A percentile compares a stretch with the other conserved stretches of the same genome.
phyloP scores from a whole-genome alignment of 1,140 invertebrate species.

The Ganaspis sp. region DNA sequence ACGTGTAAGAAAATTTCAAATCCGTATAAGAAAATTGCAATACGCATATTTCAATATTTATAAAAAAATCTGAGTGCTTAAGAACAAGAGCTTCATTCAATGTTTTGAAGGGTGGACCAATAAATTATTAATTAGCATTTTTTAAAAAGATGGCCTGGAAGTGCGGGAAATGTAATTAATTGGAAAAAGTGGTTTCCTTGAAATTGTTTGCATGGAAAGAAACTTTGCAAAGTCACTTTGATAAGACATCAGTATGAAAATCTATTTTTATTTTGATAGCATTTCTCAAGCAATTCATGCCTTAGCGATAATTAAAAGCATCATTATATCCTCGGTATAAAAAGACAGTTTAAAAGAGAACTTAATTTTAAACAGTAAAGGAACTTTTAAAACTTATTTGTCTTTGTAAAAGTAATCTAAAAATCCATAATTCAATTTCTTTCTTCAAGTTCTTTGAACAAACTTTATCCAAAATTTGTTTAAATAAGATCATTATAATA shows the following conservation, averaged over 20 bases:
- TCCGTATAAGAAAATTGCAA: no score
- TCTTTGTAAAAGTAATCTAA: no score
- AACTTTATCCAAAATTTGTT: no score
- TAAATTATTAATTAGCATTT: neutral
- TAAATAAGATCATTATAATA: no score
- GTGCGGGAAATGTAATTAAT: neutral
- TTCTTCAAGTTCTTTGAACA: no score
- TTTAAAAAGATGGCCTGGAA: neutral
- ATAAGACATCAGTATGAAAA: conserved; percentile 35
- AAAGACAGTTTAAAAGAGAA: no score
- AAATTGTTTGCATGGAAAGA: conserved; percentile 37
- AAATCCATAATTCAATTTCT: no score
- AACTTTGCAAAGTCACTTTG: conserved; percentile 12
- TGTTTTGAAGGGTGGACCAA: neutral
- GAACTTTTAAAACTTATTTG: neutral
- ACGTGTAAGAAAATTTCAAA: no score
- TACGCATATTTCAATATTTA: no score
- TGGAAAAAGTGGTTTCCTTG: conserved; percentile 21
- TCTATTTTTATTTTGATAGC: conserved; percentile 35
- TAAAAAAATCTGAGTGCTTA: no score
- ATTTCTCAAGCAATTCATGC: conserved; percentile 48
- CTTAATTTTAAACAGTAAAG: neutral
- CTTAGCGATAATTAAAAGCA: neutral
- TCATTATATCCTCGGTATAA: conserved; percentile 24
- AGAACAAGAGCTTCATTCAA: no score